Evolutionary conservation across 1,140 invertebrate genomes (phyloP).

Genomic region (Zophobas morio): DNA sequence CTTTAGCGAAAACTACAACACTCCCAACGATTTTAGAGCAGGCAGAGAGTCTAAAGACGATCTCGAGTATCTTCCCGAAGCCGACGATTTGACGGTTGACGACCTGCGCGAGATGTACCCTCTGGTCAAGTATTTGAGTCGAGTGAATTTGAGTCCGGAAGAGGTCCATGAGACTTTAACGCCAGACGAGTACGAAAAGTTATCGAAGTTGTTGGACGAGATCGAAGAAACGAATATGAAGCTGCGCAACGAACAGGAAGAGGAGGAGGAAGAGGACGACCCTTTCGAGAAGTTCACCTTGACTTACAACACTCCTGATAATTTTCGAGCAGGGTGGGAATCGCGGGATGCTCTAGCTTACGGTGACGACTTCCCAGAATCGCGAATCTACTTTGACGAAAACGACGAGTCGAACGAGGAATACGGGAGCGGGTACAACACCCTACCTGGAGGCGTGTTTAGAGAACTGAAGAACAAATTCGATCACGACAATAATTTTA

Average conservation of each 20-base stretch:
- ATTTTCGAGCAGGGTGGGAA: slow-evolving; percentile 70
- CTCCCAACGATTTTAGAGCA: slow-evolving; percentile 65
- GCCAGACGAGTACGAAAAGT: slow-evolving; percentile 60
- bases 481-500: slow-evolving; percentile 37
- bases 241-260: slow-evolving; percentile 23
- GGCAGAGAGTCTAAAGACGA: slow-evolving; percentile 63
- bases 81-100: slow-evolving; percentile 25
- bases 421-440: slow-evolving; percentile 63
- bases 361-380: slow-evolving; percentile 68
- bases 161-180: slow-evolving; percentile 61
- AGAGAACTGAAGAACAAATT: slow-evolving; percentile 45
- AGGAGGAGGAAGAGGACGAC: slow-evolving; percentile 17
- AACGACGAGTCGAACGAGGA: slow-evolving; percentile 63
- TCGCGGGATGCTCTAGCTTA: slow-evolving; percentile 63
- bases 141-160: slow-evolving; percentile 56
- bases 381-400: slow-evolving; percentile 71
- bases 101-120: slow-evolving; percentile 56
- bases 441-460: slow-evolving; percentile 60
- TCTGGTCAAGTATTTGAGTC: slow-evolving; percentile 55
- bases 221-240: slow-evolving; percentile 45
- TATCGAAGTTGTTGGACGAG: slow-evolving; percentile 54
- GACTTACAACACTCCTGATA: slow-evolving; percentile 70
- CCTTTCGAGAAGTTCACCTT: slow-evolving; percentile 62
- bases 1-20: slow-evolving; percentile 64
- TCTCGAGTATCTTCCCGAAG: slow-evolving; percentile 47